Base-by-base conservation (phyloP, 2,888 invertebrate genomes). In the Phyllotreta striolata region DNA sequence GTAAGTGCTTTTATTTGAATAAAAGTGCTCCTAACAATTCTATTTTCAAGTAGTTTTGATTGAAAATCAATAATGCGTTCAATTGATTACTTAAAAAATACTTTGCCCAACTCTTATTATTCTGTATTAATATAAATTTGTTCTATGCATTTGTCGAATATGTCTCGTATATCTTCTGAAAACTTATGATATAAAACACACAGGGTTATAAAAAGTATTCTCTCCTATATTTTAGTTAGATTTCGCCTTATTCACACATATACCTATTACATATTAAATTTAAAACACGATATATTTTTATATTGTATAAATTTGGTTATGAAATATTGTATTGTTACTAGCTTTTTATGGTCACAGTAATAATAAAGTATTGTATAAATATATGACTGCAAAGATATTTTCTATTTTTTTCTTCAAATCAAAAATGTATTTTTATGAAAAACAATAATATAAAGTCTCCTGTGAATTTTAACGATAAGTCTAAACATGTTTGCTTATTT, bases 171-270 rank as follows among this genome's bases (percentile, higher is more conserved):
- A 59, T 3, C 41, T 51, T 59, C 10, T 43, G 24, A 55, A 55
- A 55, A 34, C 40, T 64, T 64, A 64, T 64, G 64, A 64, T 46
- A 34, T 57, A 61, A 49, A 24, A 24, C 35, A 64, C 64, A 64
- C 64, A 64, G 64, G 64, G 64, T 64, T 64, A 40, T 39, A 64
- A 39, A n/a, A 34, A 64, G 57, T 64, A 64, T 64, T 64, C 61
- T 61, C 56, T 61, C 61, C 57, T 64, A 64, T 13, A 63, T 54
- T 64, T 64, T 54, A 61, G 61, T 64, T 63, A 13, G 44, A 44
- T 63, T 63, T 57, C 40, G 57, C 57, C 56, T 61, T 61, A 54
- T 60, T 64, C 57, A 64, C 56, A 51, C 60, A 64, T 24, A 24
- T 24, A 24, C 24, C 24, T 24, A n/a, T n/a, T n/a, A 24, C 24